Evolutionary conservation across 2,797 vertebrate genomes (phyloP).

Genomic region (Mormyrops boulengeri): DNA sequence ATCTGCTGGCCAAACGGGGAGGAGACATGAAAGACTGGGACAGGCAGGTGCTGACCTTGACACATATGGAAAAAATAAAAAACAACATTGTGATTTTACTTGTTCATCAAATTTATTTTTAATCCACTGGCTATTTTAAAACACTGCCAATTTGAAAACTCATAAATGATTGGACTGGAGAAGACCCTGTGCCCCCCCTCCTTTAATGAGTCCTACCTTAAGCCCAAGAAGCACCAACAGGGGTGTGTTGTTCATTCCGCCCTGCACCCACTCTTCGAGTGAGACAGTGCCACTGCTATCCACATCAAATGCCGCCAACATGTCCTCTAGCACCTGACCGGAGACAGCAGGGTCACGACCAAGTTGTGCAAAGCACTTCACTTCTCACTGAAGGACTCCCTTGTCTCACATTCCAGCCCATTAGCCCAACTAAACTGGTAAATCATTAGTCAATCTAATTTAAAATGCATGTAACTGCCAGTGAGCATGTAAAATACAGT

Average conservation of each 20-base stretch:
- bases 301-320: constrained; percentile 87
- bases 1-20: not conserved
- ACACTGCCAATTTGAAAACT: not conserved
- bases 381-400: not conserved
- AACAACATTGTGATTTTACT: not conserved
- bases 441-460: not conserved
- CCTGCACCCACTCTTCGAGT: constrained; percentile 82
- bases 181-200: not conserved
- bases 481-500: not conserved
- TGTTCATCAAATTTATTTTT: not conserved
- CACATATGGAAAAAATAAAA: not conserved
- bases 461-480: not conserved
- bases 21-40: not conserved
- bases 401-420: not conserved
- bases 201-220: constrained; percentile 52
- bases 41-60: not conserved
- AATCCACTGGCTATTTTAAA: not conserved
- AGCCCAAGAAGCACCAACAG: constrained; percentile 82
- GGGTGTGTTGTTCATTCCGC: constrained; percentile 84
- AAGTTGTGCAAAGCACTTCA: not conserved
- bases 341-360: not conserved
- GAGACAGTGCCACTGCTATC: constrained; percentile 84
- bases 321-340: constrained; percentile 80
- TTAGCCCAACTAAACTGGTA: not conserved
- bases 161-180: not conserved